Evolutionary conservation across 2,888 invertebrate genomes (phyloP).

Genomic region (Pristionchus maxplancki): DNA sequence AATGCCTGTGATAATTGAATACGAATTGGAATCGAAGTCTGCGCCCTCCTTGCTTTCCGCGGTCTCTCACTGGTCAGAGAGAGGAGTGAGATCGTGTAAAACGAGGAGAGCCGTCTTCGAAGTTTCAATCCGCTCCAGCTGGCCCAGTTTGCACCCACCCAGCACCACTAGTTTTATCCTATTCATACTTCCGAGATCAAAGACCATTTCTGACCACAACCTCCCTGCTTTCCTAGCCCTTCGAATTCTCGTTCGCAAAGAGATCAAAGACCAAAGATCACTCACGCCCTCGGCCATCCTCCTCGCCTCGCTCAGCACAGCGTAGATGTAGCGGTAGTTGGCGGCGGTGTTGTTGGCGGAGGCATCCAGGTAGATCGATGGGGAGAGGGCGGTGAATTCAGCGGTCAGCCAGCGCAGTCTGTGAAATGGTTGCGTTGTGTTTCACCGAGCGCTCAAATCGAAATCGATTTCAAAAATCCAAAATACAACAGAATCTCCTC

Average conservation of each 20-base stretch:
- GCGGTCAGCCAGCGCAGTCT: conserved; percentile 58
- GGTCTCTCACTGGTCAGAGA: no score
- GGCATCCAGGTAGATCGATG: conserved; percentile 56
- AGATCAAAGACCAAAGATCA: neutral
- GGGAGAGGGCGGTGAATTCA: conserved; percentile 58
- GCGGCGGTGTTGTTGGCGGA: conserved; percentile 30
- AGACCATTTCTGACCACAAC: neutral
- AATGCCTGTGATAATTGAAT: no score
- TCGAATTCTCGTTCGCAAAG: neutral
- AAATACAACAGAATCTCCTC: no score
- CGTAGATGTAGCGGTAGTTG: conserved; percentile 55
- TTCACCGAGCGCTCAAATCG: no score
- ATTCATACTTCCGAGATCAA: no score
- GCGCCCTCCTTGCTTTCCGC: no score
- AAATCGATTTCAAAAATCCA: no score
- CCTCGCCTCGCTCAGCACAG: conserved; percentile 56
- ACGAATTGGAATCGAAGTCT: neutral
- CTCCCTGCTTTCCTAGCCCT: neutral
- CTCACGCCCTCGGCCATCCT: conserved; percentile 52
- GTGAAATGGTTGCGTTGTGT: no score
- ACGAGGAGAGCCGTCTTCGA: no score
- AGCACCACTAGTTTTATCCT: neutral
- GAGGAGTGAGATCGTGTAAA: no score
- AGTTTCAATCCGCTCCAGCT: no score
- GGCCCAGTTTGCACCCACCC: no score